Evolutionary conservation across 1,140 invertebrate genomes (phyloP), one percentile per base, ranked within the genome.

Genomic region (Pissodes strobi): DNA sequence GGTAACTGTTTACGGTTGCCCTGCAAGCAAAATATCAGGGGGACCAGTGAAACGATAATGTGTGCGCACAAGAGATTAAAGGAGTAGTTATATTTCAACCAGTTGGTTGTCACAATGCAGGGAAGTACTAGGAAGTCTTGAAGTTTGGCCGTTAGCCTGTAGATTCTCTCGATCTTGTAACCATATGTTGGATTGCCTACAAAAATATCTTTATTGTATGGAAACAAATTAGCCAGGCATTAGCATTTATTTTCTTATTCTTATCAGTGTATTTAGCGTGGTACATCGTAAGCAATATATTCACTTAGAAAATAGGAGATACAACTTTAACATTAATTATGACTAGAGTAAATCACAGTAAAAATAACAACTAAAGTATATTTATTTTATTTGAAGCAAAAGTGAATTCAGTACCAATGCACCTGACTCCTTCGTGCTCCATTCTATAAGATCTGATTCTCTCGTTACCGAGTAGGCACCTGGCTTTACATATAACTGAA

Each of bases 351-450:
- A 18, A 52, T 52, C 49, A 52, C 49, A 52, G 49, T 37, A 9
- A 52, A 52, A 19, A 18, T 13, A 52, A 4, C 19, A 52, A 9
- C 22, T 19, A 52, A 10, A 2, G 18, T 17, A 34, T 8, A 3
- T 12, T 56, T 64, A 64, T 56, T 64, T 64, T 38, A 69, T 66
- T 64, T 66, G 64, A 6, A 69, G 55, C 19, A 70, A 49, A 91
- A 83, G 13, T 91, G 81, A 53, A 64, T 88, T 83, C 37, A 93
- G 83, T 60, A 88, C 84, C 27, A 89, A 89, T 13, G 91, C 88
- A 2, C 90, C 90, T 34, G 88, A 84, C 81, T 94, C 92, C 79
- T 94, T 94, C n/a, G 91, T 93, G 21, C 89, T 87, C 91, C 91
- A 94, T 76, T 92, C 90, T 79, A 78, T 55, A 82, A 84, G 71